Evolutionary conservation across 1,140 invertebrate genomes (phyloP).

Genomic region (Batillaria attramentaria): DNA sequence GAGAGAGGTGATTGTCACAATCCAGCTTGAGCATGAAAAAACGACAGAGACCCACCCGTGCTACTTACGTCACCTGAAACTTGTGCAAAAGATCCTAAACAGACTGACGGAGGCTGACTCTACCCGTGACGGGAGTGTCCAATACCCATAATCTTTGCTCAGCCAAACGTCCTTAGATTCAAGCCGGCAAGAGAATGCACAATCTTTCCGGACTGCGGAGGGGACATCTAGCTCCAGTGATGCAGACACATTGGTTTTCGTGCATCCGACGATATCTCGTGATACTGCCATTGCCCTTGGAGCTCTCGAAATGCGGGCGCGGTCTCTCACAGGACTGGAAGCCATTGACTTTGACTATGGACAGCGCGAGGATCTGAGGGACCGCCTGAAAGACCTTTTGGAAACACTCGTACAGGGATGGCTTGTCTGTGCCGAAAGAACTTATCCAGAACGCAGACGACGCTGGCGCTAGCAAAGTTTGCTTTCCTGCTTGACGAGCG

Average conservation of each 20-base stretch:
- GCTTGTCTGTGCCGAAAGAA: constrained; percentile 62
- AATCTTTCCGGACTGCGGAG: no score
- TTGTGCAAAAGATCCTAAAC: constrained; percentile 22
- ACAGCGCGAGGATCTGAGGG: constrained; percentile 56
- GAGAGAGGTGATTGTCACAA: constrained; percentile 16
- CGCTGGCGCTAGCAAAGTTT: constrained; percentile 61
- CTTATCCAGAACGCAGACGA: constrained; percentile 72
- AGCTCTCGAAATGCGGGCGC: constrained; percentile 49
- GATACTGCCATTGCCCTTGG: constrained; percentile 51
- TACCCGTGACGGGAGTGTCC: constrained; percentile 6
- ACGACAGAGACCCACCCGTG: not conserved
- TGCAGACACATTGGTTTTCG: constrained; percentile 44
- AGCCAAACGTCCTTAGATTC: constrained; percentile 32
- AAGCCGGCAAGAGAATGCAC: constrained; percentile 46
- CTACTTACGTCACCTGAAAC: not conserved
- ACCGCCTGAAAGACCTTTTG: constrained; percentile 50
- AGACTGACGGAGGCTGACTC: constrained; percentile 15
- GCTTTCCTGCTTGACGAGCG: constrained; percentile 65
- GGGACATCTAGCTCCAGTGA: constrained; percentile 35
- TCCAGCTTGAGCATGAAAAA: constrained; percentile 20
- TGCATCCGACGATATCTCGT: constrained; percentile 50
- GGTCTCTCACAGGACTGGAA: constrained; percentile 38
- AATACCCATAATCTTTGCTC: constrained; percentile 35
- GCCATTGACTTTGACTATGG: constrained; percentile 50
- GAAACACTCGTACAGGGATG: constrained; percentile 52